Conservation (phyloP, 2,797 vertebrate species). For the Coendou prehensilis region DNA sequence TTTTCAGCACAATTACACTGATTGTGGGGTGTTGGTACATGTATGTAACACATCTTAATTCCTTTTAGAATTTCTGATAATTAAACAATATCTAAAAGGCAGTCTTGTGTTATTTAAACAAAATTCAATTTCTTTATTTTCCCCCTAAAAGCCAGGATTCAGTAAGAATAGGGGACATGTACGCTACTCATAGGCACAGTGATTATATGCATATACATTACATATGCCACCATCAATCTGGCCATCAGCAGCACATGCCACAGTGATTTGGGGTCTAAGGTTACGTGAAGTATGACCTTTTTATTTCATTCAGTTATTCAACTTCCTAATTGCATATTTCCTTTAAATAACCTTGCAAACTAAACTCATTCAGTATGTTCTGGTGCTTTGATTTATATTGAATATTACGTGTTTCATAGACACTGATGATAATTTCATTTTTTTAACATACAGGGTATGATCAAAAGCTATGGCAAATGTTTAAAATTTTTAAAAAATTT, state of each 20-base stretch:
- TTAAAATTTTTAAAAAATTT: neutral
- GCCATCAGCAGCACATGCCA: neutral
- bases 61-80: neutral
- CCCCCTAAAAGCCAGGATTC: neutral
- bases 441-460: neutral
- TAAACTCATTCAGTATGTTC: neutral
- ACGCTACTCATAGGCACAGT: neutral
- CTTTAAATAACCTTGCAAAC: neutral
- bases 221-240: neutral
- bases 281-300: neutral
- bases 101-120: neutral
- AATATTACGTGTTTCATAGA: neutral
- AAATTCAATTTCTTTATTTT: neutral
- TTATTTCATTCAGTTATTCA: neutral
- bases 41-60: neutral
- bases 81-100: neutral
- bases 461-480: neutral
- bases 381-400: neutral
- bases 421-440: neutral
- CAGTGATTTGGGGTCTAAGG: neutral
- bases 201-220: neutral
- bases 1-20: neutral
- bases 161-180: neutral
- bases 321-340: neutral
- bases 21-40: neutral